These are phyloP conservation scores for Isichthys henryi DNA, from an alignment of 2,113 vertebrate species.

Conservation along the genomic window DNA sequence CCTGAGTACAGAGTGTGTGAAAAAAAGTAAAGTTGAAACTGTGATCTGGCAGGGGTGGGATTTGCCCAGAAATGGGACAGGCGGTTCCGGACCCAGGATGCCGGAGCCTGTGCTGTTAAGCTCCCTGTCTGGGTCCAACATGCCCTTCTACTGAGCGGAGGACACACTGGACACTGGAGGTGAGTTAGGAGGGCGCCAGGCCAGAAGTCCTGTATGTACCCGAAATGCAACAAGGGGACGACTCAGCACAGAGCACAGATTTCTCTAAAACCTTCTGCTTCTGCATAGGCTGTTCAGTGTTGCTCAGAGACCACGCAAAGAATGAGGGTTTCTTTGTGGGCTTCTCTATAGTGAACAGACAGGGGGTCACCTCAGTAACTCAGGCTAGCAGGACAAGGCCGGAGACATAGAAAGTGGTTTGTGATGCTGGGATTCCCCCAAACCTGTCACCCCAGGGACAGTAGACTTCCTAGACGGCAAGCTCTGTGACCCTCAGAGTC, in stretches of 20 bases:
- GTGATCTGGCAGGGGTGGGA: too few relatives aligned
- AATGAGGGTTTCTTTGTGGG: conserved; percentile 59
- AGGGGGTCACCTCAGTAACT: conserved; percentile 44
- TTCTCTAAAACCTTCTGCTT: conserved; percentile 35
- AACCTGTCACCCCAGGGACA: not conserved
- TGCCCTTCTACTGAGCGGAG: not conserved
- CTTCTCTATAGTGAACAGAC: conserved; percentile 51
- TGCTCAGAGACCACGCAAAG: conserved; percentile 62
- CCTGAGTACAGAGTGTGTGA: not conserved
- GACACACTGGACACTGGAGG: not conserved
- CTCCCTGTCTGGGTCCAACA: not conserved
- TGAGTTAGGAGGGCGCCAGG: not conserved
- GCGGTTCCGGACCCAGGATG: not conserved
- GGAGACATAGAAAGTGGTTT: not conserved
- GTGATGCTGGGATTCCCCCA: not conserved
- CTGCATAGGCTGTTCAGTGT: conserved; percentile 51
- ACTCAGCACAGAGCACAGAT: conserved; percentile 24
- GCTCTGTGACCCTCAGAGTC: not conserved
- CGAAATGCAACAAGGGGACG: conserved; percentile 19
- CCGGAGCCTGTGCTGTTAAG: not conserved
- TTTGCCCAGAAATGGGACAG: not conserved
- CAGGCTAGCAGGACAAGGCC: conserved; percentile 30
- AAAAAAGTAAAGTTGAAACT: not conserved
- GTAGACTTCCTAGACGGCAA: not conserved
- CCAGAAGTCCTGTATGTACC: conserved; percentile 18